Evolutionary conservation across 2,888 invertebrate genomes (phyloP), one percentile per base, ranked within the genome.

Genomic region (Neocrepidodera transversa): DNA sequence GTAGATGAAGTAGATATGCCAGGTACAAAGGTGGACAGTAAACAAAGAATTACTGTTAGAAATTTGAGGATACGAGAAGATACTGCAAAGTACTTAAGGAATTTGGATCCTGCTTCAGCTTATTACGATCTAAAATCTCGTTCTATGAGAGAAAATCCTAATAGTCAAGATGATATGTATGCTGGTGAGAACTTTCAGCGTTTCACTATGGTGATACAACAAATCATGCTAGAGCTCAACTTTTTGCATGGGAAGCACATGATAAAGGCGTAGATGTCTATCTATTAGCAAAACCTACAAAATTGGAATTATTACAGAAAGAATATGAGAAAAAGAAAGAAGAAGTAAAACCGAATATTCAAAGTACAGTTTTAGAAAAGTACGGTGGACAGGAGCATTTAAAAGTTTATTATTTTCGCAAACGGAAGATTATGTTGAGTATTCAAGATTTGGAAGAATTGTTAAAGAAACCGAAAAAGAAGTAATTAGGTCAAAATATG

Each of bases 91-190:
- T 99, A 99, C 80, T 80, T 99, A 63, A 84, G 96, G 57, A 99
- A 99, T 79, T 82, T 99, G 73, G 97, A 98, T 82, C 93, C 94
- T 0, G 95, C 96, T 78, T 98, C 97, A 0, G 98, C 99, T 0
- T 97, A 97, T 82, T 99, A 99, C 79, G 99, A 99, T 81, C 99
- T 99, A 0, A 99, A 99, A 82, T 97, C 98, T 0, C 85, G 99
- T 58, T 95, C 98, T 0, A 99, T 99, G 99, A 88, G 99, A 65
- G 97, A 97, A 68, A 78, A 79, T 72, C 80, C 80, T 11, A 79
- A 79, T 65, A 64, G 47, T 16, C 71, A 64, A 40, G 78, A 78
- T 65, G 76, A 78, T 53, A 68, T 58, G 74, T 76, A 68, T 66
- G 74, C 90, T 14, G 99, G 99, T 20, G 99, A 99, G 82, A 99